A percentile compares a stretch with the other conserved stretches of the same genome.
phyloP scores from a whole-genome alignment of 1,140 invertebrate genomes.

The Steinernema khuongi region DNA sequence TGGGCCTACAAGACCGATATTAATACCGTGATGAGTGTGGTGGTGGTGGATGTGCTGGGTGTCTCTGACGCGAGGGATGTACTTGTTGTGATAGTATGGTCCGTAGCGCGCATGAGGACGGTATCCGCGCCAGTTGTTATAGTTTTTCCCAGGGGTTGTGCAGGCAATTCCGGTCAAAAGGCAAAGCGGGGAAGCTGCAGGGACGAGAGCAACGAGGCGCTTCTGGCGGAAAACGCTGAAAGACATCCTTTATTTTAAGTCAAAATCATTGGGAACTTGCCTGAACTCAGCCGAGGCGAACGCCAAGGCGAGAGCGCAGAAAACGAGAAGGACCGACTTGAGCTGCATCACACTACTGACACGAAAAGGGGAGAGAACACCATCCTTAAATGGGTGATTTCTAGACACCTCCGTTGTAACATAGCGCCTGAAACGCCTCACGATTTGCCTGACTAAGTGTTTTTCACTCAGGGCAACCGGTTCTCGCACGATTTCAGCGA shows the following conservation, averaged over 20 bases:
- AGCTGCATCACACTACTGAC: constrained; percentile 9
- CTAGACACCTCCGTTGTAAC: background rate
- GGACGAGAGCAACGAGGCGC: background rate
- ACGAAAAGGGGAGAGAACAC: background rate
- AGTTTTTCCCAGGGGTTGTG: background rate
- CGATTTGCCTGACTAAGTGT: background rate
- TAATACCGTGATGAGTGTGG: constrained; percentile 7
- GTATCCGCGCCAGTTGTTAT: background rate
- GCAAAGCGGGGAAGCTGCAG: background rate
- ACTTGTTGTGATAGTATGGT: constrained; percentile 10
- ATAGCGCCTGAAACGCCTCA: background rate
- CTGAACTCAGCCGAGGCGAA: background rate
- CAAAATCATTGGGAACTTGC: background rate
- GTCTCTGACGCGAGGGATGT: background rate
- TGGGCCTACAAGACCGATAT: background rate
- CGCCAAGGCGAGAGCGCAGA: background rate
- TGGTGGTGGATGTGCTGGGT: background rate
- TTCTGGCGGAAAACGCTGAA: background rate
- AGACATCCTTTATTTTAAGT: background rate
- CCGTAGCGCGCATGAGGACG: background rate
- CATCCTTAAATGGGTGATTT: background rate
- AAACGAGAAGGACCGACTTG: background rate
- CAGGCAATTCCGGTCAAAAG: background rate
- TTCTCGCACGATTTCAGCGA: background rate
- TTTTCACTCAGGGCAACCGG: background rate